Evolutionary conservation across 2,797 vertebrate genomes (phyloP).

Genomic region (Otolemur crassicaudatus): DNA sequence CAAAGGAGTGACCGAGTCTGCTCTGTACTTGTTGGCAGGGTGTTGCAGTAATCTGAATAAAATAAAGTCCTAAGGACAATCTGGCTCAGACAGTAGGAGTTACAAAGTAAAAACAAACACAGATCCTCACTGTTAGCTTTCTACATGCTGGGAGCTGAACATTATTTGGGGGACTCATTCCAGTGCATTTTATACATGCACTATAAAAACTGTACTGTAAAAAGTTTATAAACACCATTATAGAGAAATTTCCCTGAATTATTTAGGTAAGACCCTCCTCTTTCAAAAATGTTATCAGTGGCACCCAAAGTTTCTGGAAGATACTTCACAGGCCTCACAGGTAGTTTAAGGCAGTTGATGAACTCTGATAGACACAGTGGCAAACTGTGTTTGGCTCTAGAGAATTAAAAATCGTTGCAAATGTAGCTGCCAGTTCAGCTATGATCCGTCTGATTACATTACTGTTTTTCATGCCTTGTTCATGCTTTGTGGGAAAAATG

Average conservation of each 20-base stretch:
- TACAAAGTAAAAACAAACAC: conserved; percentile 46
- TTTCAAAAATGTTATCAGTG: not conserved
- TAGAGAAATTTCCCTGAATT: not conserved
- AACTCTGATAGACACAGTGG: not conserved
- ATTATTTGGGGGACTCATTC: not conserved
- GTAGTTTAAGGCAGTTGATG: not conserved
- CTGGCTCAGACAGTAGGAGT: conserved; percentile 25
- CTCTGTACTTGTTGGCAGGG: conserved; percentile 50
- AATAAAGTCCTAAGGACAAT: conserved; percentile 60
- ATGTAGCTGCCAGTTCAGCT: not conserved
- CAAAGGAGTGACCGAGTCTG: conserved; percentile 23
- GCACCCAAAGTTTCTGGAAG: not conserved
- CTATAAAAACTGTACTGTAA: not conserved
- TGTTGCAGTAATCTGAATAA: conserved; percentile 52
- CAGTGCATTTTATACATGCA: not conserved
- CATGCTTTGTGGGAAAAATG: not conserved
- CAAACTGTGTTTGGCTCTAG: not conserved
- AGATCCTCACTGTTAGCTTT: not conserved
- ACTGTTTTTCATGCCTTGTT: not conserved
- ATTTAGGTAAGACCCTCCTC: not conserved
- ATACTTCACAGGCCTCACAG: not conserved
- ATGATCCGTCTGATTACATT: not conserved
- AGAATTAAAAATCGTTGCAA: not conserved
- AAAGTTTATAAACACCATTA: not conserved
- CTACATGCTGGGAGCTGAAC: not conserved